Evolutionary conservation across 2,113 vertebrate genomes (phyloP), one percentile per base, ranked within the genome.

Genomic region (Suricata suricatta): DNA sequence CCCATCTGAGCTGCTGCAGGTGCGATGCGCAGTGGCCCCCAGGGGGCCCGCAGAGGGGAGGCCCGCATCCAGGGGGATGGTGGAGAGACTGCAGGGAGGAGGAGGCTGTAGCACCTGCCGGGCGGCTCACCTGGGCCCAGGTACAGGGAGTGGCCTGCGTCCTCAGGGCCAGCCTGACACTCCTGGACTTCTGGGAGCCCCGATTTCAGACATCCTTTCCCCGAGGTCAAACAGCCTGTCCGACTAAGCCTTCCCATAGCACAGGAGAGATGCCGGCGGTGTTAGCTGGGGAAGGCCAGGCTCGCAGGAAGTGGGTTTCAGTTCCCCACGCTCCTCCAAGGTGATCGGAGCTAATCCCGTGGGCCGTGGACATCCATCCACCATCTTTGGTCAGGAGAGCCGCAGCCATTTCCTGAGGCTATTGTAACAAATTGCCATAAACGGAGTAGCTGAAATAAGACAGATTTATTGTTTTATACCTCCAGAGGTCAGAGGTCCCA

Each of bases 221-320:
- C 35, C 6, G 2, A 0, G 0, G 5, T 23, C 94, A 52, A 11
- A 27, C 3, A 72, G 52, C n/a, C 35, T 12, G 2, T 63, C 69
- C 0, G 79, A 23, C 33, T 23, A 3, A 23, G 41, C 41, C 29
- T 66, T 15, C 27, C 8, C 5, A 10, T 2, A 0, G 38, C 0
- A 0, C 15, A 0, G 3, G 16, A 17, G 12, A 16, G 50, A 31
- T 0, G 2, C 3, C 19, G 50, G 27, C 5, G 1, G 25, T 2
- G 0, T 21, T 0, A 0, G 1, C 0, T 16, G n/a, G 23, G 41
- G 47, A 0, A 25, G 10, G 41, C 3, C 0, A 1, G 10, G 52
- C 6, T 15, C 33, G 41, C 4, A 15, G 35, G 31, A 41, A 16
- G 27, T 2, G 35, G 35, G 19, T 3, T 1, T 2, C 4, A 4